phyloP scores from a whole-genome alignment of 1,140 invertebrate species.

The Cardiocondyla obscurior region DNA sequence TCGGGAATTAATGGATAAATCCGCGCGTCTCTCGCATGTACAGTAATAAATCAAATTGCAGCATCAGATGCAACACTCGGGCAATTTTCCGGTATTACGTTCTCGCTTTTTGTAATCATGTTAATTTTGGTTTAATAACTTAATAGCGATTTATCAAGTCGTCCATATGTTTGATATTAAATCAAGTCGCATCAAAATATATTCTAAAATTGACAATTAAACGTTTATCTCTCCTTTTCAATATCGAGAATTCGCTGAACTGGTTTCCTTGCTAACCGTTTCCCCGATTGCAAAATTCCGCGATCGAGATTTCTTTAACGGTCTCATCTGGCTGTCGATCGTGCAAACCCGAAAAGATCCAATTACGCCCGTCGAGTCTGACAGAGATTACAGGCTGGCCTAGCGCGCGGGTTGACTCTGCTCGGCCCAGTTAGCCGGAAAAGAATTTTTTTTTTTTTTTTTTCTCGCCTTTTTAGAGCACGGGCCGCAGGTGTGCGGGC shows the following conservation, averaged over 20 bases:
- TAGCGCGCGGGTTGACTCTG: slow-evolving; percentile 1
- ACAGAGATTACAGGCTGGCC: slow-evolving; percentile 46
- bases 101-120: background rate
- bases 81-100: background rate
- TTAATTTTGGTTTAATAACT: background rate
- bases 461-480: slow-evolving; percentile 22
- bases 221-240: too few relatives aligned
- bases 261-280: slow-evolving; percentile 30
- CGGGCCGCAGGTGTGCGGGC: slow-evolving; percentile 40
- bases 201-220: too few relatives aligned
- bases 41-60: background rate
- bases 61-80: background rate
- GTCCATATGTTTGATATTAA: background rate
- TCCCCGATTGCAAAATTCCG: slow-evolving; percentile 32
- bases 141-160: background rate
- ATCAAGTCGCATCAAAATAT: too few relatives aligned
- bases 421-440: background rate
- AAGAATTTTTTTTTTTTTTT: background rate
- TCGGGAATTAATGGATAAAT: background rate
- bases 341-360: slow-evolving; percentile 35
- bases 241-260: too few relatives aligned
- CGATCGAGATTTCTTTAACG: slow-evolving; percentile 60
- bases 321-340: slow-evolving; percentile 18
- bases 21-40: background rate
- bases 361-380: slow-evolving; percentile 11